Percentiles rank a stretch among this genome's conserved stretches.
Evolutionary conservation across 1,140 invertebrate genomes (phyloP).

Genomic region (Popillia japonica): DNA sequence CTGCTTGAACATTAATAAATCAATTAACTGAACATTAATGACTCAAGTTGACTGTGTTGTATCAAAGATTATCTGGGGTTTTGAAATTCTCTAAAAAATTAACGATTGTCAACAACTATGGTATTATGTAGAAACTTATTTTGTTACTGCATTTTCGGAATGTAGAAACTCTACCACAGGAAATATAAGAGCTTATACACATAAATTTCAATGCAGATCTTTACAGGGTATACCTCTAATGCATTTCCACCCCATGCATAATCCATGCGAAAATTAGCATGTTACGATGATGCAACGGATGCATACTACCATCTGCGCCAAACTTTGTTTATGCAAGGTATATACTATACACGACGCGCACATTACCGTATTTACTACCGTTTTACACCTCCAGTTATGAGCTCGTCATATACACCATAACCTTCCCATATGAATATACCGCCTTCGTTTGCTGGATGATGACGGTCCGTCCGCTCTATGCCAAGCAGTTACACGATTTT

Average conservation of each 20-base stretch:
- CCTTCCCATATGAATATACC: conserved; percentile 42
- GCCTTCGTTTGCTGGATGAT: conserved; percentile 38
- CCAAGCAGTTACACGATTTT: conserved; percentile 48
- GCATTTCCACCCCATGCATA: neutral
- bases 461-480: conserved; percentile 41
- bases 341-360: conserved; percentile 24
- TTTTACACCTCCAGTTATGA: conserved; percentile 52
- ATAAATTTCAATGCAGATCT: no score
- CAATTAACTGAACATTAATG: no score
- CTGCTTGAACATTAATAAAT: no score
- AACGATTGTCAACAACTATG: no score
- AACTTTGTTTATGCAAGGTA: neutral
- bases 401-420: conserved; percentile 49
- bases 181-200: no score
- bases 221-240: neutral
- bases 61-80: no score
- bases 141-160: no score
- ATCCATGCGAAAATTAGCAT: conserved; percentile 23
- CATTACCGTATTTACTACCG: conserved; percentile 50
- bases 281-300: neutral
- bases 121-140: no score
- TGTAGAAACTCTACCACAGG: no score
- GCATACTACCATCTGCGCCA: neutral
- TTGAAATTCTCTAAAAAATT: no score
- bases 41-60: no score